Base-by-base conservation (phyloP, 2,797 vertebrate species). In the Eptatretus atami region DNA sequence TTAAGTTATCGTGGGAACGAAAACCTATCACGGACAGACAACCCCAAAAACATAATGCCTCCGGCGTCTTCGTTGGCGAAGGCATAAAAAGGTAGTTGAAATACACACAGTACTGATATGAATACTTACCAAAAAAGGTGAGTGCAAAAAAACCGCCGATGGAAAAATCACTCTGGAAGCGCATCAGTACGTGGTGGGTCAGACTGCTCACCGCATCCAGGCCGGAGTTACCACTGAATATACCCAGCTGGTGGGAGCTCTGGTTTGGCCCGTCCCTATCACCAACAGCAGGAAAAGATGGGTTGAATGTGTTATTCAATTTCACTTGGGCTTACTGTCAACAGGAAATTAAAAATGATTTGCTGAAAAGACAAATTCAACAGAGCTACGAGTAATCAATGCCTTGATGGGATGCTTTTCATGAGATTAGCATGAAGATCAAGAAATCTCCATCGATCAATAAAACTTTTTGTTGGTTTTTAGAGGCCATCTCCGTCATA, bases 251-350 rank as follows among this genome's bases (percentile, higher is more conserved):
- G 1, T 81, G 77, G 52, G 77, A 76, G 1, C 83, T 83, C 71
- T 84, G 84, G 69, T 84, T 82, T 1, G 86, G 80, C 1, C 92
- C 90, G 52, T 98, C 88, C 92, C 92, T 98, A 64, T 64, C n/a
- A 61, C 31, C 31, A 44, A 44, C 31, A 44, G 31, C 31, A 44
- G 31, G 31, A 5, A 44, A 44, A 44, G 31, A 8, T 44, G 31
- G 31, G 31, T 44, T 44, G 31, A 44, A 44, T 44, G 31, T 8
- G 31, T 44, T 44, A 44, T 4, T 44, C 4, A 44, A 44, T 44
- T 44, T 44, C 31, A 44, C 31, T 44, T 4, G 31, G 31, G 31
- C 6, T 4, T 44, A 44, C 31, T 44, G 31, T 44, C 31, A 44
- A 44, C 31, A 44, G 31, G 31, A 44, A 44, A 44, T 44, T 44